Percentiles rank a stretch among this genome's conserved stretches.
phyloP scores from a whole-genome alignment of 2,888 invertebrate genomes.

The Beris morrisii region DNA sequence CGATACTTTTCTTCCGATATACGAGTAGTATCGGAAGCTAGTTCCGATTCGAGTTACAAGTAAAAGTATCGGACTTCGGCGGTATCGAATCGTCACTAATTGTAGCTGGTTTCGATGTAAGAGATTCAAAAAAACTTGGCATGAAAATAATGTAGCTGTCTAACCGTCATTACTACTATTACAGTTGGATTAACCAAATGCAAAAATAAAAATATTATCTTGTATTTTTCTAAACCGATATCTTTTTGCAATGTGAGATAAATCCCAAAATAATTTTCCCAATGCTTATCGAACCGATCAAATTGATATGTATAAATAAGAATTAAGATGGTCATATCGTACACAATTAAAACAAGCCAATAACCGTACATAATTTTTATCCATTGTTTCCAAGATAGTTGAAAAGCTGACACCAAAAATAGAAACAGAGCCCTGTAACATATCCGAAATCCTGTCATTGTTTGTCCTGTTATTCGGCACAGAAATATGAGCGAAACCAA shows the following conservation, averaged over 20 bases:
- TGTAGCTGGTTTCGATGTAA: neutral
- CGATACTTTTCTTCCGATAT: no score
- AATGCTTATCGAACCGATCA: conserved; percentile 80
- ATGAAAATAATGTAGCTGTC: conserved; percentile 98
- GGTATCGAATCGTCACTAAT: no score
- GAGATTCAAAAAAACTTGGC: conserved; percentile 78
- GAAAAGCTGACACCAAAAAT: conserved; percentile 88
- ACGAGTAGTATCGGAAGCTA: no score
- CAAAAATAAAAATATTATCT: conserved; percentile 85
- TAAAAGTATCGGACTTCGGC: no score
- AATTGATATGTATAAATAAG: conserved; percentile 98
- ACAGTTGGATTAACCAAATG: conserved; percentile 92
- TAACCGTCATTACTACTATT: conserved; percentile 93
- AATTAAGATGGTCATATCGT: conserved; percentile 93
- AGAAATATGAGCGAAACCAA: conserved; percentile 91
- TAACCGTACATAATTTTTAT: conserved; percentile 90
- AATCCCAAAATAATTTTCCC: conserved; percentile 75
- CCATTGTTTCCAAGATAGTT: conserved; percentile 91
- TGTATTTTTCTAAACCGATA: conserved; percentile 88
- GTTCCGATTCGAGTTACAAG: no score
- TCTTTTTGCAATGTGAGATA: conserved; percentile 81
- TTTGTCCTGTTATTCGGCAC: conserved; percentile 86
- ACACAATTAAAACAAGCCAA: conserved; percentile 94
- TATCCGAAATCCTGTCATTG: conserved; percentile 93
- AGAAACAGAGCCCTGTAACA: conserved; percentile 97